Percentiles rank a stretch among this genome's conserved stretches.
phyloP scores from a whole-genome alignment of 2,797 vertebrate genomes.

The Phoeniculus purpureus region DNA sequence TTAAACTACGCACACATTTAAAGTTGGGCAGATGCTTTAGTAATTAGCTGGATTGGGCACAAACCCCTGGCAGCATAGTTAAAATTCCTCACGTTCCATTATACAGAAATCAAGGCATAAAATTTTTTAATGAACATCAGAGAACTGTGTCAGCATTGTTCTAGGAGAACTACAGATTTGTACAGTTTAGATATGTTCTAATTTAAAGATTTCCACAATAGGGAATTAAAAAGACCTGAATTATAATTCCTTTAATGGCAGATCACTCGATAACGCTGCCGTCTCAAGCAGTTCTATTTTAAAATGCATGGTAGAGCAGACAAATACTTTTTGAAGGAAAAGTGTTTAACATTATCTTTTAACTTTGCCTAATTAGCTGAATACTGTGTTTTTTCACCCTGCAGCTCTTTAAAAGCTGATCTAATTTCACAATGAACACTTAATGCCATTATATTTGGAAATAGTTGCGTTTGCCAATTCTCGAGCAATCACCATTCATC shows the following conservation, averaged over 20 bases:
- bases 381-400: slow-evolving; percentile 65
- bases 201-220: slow-evolving; percentile 73
- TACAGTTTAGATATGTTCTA: slow-evolving; percentile 65
- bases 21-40: slow-evolving; percentile 8
- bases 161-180: slow-evolving; percentile 63
- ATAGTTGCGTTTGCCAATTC: slow-evolving; percentile 52
- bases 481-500: slow-evolving; percentile 42
- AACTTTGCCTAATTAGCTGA: slow-evolving; percentile 74
- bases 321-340: slow-evolving; percentile 67
- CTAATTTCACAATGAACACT: slow-evolving; percentile 70
- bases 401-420: slow-evolving; percentile 63
- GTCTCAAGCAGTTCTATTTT: slow-evolving; percentile 62
- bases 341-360: slow-evolving; percentile 70
- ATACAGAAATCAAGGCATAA: slow-evolving; percentile 68
- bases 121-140: slow-evolving; percentile 70
- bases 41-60: slow-evolving; percentile 13
- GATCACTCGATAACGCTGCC: slow-evolving; percentile 64
- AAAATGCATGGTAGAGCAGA: slow-evolving; percentile 68
- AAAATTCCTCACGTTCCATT: slow-evolving; percentile 43
- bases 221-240: slow-evolving; percentile 71
- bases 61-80: slow-evolving; percentile 9
- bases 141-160: slow-evolving; percentile 72
- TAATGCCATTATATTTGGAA: slow-evolving; percentile 68
- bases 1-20: background rate
- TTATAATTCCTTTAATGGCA: slow-evolving; percentile 72